Conservation (phyloP, 2,797 vertebrate genomes). For the Chelon labrosus region DNA sequence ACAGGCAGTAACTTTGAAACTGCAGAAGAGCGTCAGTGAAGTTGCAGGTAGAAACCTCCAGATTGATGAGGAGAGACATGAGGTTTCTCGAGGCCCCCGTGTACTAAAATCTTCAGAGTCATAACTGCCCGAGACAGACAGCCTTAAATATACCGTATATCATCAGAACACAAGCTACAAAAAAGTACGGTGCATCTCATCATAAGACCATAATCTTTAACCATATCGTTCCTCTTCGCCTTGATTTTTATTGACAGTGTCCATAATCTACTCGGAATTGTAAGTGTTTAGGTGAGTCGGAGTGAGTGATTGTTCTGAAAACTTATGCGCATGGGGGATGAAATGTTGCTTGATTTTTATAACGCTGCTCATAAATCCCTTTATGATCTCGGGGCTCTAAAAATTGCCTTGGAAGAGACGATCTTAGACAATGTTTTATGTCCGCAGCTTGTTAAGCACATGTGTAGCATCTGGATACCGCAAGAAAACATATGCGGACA, state of each 20-base stretch:
- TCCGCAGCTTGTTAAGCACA: slow-evolving; percentile 89
- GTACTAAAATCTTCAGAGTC: slow-evolving; percentile 67
- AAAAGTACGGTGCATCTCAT: slow-evolving; percentile 73
- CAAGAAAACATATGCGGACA: slow-evolving; percentile 84
- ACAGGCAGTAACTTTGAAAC: slow-evolving; percentile 61
- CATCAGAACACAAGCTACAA: slow-evolving; percentile 72
- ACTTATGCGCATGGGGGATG: slow-evolving; percentile 70
- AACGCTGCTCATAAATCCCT: slow-evolving; percentile 78
- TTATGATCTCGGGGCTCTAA: slow-evolving; percentile 76
- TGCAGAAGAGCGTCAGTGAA: slow-evolving; percentile 55
- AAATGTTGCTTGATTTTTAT: slow-evolving; percentile 80
- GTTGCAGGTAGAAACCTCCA: slow-evolving; percentile 59
- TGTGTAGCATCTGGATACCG: slow-evolving; percentile 87
- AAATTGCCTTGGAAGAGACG: slow-evolving; percentile 79
- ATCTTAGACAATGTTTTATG: slow-evolving; percentile 86
- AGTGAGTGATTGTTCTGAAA: slow-evolving; percentile 79
- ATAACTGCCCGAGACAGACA: slow-evolving; percentile 74
- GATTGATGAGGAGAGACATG: slow-evolving; percentile 66
- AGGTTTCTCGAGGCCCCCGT: slow-evolving; percentile 56
- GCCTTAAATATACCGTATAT: slow-evolving; percentile 76
- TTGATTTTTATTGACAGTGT: slow-evolving; percentile 80
- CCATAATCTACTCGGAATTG: slow-evolving; percentile 77
- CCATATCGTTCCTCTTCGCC: slow-evolving; percentile 69
- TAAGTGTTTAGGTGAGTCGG: slow-evolving; percentile 73
- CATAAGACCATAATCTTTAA: slow-evolving; percentile 78